Conservation (phyloP, 2,797 vertebrate species). For the Sebastes trivittatus region DNA sequence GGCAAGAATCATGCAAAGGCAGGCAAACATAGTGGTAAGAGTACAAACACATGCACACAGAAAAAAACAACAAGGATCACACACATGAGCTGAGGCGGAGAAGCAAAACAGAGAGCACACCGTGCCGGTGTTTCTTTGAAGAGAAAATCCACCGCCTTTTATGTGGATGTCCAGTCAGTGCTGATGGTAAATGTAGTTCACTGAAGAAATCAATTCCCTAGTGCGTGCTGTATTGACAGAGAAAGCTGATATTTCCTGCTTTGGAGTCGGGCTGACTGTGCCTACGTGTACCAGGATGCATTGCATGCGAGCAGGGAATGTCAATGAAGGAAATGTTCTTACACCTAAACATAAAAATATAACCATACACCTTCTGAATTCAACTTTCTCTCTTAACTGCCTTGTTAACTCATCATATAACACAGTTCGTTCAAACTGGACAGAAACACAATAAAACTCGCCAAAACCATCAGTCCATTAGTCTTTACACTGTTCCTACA, state of each 20-base stretch:
- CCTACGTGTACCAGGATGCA: neutral
- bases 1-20: conserved; percentile 56
- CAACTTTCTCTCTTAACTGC: too few relatives aligned
- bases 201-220: neutral
- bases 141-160: neutral
- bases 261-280: neutral
- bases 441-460: too few relatives aligned
- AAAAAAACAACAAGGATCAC: neutral
- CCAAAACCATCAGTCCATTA: too few relatives aligned
- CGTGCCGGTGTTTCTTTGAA: neutral
- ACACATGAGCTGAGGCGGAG: neutral
- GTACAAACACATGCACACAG: neutral
- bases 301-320: neutral
- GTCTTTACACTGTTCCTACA: too few relatives aligned
- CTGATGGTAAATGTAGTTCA: neutral
- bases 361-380: too few relatives aligned
- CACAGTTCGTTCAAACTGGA: too few relatives aligned
- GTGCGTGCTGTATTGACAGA: neutral
- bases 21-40: conserved; percentile 24
- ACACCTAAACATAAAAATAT: too few relatives aligned
- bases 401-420: too few relatives aligned
- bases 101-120: neutral
- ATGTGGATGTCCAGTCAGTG: neutral
- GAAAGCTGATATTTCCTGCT: neutral
- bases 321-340: too few relatives aligned